Evolutionary conservation across 2,797 vertebrate species (phyloP).

Genomic region (Strix occidentalis): DNA sequence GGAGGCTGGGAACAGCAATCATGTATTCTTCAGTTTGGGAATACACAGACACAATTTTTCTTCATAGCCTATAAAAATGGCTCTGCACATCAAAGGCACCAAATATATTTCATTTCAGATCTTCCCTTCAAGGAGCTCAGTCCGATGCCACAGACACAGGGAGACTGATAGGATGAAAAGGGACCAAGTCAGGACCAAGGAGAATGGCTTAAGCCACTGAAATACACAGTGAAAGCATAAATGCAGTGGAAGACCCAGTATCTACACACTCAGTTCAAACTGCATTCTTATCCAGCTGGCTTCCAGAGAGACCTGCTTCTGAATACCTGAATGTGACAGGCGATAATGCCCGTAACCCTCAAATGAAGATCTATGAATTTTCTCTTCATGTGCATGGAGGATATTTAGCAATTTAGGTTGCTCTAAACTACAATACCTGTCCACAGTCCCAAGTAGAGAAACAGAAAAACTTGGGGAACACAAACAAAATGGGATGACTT

Average conservation of each 20-base stretch:
- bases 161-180: background rate
- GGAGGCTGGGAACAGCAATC: background rate
- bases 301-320: background rate
- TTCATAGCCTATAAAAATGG: background rate
- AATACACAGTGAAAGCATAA: background rate
- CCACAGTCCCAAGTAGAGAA: background rate
- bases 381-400: background rate
- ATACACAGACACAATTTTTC: slow-evolving; percentile 24
- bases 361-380: background rate
- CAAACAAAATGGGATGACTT: background rate
- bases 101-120: background rate
- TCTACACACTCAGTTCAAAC: background rate
- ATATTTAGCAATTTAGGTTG: background rate
- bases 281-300: background rate
- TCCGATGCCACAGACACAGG: background rate
- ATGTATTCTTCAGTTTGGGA: slow-evolving; percentile 21
- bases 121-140: background rate
- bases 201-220: background rate
- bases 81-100: background rate
- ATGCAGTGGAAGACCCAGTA: background rate
- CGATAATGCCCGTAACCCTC: background rate
- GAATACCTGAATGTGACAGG: background rate
- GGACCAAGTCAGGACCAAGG: background rate
- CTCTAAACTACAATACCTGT: background rate
- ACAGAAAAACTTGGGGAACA: background rate